Conservation (phyloP, 2,888 invertebrate species). For the Lithophane ornitopus region DNA sequence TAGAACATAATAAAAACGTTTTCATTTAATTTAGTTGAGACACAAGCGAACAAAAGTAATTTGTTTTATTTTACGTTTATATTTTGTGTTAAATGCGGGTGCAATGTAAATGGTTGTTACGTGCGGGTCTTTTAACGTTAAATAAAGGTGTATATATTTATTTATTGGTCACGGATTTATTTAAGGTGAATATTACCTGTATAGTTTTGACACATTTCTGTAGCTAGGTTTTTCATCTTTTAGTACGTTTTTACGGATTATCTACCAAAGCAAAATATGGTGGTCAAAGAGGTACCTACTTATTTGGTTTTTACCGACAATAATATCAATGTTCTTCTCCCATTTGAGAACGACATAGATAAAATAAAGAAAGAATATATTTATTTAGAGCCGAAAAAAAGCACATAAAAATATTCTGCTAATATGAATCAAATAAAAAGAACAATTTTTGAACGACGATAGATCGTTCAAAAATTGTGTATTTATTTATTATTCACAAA, state of each 20-base stretch:
- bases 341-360: not conserved
- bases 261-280: not conserved
- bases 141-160: conserved; percentile 6
- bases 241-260: not conserved
- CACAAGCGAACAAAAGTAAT: not conserved
- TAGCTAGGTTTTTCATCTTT: not conserved
- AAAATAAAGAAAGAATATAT: not conserved
- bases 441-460: no score
- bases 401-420: not conserved
- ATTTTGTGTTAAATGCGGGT: conserved; percentile 35
- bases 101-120: conserved; percentile 22
- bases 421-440: not conserved
- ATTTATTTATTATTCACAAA: no score
- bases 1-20: conserved; percentile 2
- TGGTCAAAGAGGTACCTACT: not conserved
- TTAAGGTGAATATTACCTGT: not conserved
- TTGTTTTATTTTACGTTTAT: conserved; percentile 17
- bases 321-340: not conserved
- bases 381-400: no score
- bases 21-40: conserved; percentile 12
- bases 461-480: not conserved
- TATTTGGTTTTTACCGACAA: not conserved
- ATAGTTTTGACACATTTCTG: not conserved
- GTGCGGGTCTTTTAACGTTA: conserved; percentile 2
- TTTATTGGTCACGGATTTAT: not conserved